Conservation (phyloP, 1,140 invertebrate species). For the Bombus sibiricus region DNA sequence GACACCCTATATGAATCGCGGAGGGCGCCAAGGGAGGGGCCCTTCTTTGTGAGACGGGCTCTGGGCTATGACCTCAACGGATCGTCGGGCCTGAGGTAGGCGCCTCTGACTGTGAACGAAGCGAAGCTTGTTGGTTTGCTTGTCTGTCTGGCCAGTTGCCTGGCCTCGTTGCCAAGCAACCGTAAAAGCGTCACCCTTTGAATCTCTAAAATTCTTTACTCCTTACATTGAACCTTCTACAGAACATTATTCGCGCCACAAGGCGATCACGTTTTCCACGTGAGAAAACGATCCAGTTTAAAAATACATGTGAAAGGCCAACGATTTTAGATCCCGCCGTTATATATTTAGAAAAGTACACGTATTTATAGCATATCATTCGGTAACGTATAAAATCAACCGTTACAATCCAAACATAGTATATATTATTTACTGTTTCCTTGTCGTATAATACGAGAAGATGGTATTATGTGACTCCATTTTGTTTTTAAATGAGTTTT, state of each 20-base stretch:
- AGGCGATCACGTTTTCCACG: slow-evolving; percentile 19
- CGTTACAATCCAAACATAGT: not conserved
- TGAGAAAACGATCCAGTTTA: slow-evolving; percentile 5
- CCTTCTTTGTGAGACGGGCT: slow-evolving; percentile 73
- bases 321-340: slow-evolving; percentile 11
- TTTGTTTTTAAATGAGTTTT: no score
- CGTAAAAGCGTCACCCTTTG: slow-evolving; percentile 58
- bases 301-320: slow-evolving; percentile 37
- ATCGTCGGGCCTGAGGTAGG: slow-evolving; percentile 60
- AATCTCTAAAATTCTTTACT: slow-evolving; percentile 53
- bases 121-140: slow-evolving; percentile 50
- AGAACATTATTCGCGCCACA: no score
- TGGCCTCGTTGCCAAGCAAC: slow-evolving; percentile 72
- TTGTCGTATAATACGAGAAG: not conserved
- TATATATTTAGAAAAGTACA: not conserved
- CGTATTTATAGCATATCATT: slow-evolving; percentile 34
- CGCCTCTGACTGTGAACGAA: slow-evolving; percentile 40
- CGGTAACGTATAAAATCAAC: not conserved
- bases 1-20: slow-evolving; percentile 38
- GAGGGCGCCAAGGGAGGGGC: slow-evolving; percentile 66
- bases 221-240: not conserved
- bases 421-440: not conserved
- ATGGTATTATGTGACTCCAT: no score
- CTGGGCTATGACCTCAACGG: slow-evolving; percentile 73
- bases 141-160: slow-evolving; percentile 63